A percentile compares a stretch with the other conserved stretches of the same genome.
Conservation (phyloP, 2,888 invertebrate species). For the Mimachlamys varia region DNA sequence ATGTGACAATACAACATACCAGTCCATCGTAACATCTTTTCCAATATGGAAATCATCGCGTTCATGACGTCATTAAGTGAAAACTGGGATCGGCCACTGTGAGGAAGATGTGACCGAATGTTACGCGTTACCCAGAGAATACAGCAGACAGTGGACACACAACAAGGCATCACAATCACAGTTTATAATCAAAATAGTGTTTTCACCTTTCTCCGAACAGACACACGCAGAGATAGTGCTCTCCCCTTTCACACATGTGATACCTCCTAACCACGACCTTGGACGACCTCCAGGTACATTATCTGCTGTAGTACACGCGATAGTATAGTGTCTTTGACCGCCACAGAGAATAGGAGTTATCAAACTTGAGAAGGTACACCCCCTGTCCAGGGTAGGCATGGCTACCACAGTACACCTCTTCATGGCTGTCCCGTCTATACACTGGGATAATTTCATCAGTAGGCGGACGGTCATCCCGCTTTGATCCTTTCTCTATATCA, state of each 20-base stretch:
- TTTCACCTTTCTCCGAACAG: background rate
- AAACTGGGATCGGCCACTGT: background rate
- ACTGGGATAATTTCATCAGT: slow-evolving; percentile 95
- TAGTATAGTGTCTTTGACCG: slow-evolving; percentile 99
- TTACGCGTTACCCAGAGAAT: background rate
- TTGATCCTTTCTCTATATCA: slow-evolving; percentile 85
- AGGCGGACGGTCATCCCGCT: slow-evolving; percentile 83
- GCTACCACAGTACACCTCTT: slow-evolving; percentile 98
- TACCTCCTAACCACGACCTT: background rate
- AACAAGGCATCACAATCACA: background rate
- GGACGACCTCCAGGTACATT: slow-evolving; percentile 42
- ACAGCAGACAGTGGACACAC: background rate
- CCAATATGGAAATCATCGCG: background rate
- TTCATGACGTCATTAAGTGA: background rate
- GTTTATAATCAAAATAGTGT: background rate
- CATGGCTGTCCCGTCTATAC: slow-evolving; percentile 97
- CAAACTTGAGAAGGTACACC: slow-evolving; percentile 98
- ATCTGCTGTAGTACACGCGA: slow-evolving; percentile 94
- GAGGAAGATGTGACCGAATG: background rate
- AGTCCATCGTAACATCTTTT: too few species aligned
- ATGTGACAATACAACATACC: too few species aligned
- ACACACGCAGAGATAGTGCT: background rate
- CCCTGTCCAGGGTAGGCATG: slow-evolving; percentile 98
- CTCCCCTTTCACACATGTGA: background rate
- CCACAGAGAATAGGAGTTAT: slow-evolving; percentile 99